Evolutionary conservation across 1,140 invertebrate genomes (phyloP).

Genomic region (Brachionus plicatilis): DNA sequence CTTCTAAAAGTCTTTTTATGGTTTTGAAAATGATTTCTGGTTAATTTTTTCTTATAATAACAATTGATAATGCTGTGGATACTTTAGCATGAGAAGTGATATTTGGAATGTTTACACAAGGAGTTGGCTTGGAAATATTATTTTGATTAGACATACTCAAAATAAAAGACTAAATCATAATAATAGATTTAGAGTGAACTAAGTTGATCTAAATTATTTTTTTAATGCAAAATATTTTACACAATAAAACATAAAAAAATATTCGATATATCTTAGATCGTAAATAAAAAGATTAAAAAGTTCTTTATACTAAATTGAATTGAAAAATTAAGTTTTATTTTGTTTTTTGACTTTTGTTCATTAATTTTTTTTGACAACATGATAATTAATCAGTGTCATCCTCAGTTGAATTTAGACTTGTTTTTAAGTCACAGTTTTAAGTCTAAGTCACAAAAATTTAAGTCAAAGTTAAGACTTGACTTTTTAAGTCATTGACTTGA

Average conservation of each 20-base stretch:
- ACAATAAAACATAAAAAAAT: background rate
- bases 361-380: background rate
- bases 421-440: too few relatives aligned
- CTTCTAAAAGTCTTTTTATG: background rate
- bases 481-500: too few relatives aligned
- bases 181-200: background rate
- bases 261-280: background rate
- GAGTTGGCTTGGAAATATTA: background rate
- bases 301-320: background rate
- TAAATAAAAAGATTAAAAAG: background rate
- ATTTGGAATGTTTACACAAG: background rate
- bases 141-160: background rate
- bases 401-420: too few relatives aligned
- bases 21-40: background rate
- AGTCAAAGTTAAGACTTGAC: too few relatives aligned
- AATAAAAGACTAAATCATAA: background rate
- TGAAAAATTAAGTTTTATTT: background rate
- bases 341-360: slow-evolving; percentile 7
- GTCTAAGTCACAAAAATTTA: too few relatives aligned
- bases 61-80: background rate
- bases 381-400: background rate
- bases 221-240: background rate
- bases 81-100: slow-evolving; percentile 11
- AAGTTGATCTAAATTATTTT: background rate
- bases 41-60: background rate